Percentiles rank a stretch among this genome's conserved stretches.
phyloP scores from a whole-genome alignment of 2,888 invertebrate species.

The Lasioglossum morio region DNA sequence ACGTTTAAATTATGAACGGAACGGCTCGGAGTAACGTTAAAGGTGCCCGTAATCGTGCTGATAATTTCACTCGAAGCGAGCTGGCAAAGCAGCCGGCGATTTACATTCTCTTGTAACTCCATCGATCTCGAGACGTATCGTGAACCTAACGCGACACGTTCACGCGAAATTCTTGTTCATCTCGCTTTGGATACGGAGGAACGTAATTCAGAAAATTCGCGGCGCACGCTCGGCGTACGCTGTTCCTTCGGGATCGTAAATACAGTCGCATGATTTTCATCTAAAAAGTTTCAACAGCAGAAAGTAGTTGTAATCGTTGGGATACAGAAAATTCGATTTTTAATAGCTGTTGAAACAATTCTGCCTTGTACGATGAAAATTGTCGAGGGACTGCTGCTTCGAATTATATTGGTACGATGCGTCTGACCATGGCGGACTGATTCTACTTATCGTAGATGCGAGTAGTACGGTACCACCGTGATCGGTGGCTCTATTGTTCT shows the following conservation, averaged over 20 bases:
- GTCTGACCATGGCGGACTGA: background rate
- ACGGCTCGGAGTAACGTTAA: background rate
- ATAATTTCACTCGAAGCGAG: background rate
- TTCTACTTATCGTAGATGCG: background rate
- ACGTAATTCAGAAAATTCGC: background rate
- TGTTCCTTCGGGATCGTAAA: background rate
- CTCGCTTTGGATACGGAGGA: background rate
- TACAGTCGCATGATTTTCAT: background rate
- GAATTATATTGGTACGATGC: background rate
- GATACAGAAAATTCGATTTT: background rate
- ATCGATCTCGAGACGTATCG: background rate
- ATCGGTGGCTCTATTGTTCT: background rate
- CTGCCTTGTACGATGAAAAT: background rate
- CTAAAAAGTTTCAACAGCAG: background rate
- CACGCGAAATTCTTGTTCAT: slow-evolving; percentile 10
- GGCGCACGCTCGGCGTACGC: background rate
- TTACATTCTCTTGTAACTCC: background rate
- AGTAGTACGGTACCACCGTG: background rate
- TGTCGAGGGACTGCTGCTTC: background rate
- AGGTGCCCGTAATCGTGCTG: background rate
- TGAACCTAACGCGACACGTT: slow-evolving; percentile 1
- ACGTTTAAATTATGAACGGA: background rate
- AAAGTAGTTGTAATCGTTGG: background rate
- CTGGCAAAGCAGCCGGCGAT: background rate
- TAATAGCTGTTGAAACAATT: background rate